phyloP scores from a whole-genome alignment of 1,140 invertebrate species.

The Melanaphis sacchari region DNA sequence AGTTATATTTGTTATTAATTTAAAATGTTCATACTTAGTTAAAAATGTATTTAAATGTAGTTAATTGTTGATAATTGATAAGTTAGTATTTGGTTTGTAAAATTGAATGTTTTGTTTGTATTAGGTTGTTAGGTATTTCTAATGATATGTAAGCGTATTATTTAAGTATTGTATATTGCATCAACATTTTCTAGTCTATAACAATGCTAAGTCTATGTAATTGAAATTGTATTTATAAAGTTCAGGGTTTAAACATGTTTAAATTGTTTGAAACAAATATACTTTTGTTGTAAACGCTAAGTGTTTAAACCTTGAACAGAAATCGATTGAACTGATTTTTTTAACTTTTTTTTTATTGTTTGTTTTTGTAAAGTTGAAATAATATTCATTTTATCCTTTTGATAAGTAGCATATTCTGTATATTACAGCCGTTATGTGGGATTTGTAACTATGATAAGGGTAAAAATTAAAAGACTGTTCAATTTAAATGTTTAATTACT shows the following conservation, averaged over 20 bases:
- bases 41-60: neutral
- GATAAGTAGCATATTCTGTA: neutral
- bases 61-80: neutral
- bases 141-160: neutral
- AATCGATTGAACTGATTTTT: conserved; percentile 40
- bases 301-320: neutral
- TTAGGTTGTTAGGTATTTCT: neutral
- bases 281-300: neutral
- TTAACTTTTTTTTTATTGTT: neutral
- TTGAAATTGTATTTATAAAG: neutral
- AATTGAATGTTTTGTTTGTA: neutral
- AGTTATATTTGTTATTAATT: neutral
- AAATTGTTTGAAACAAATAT: neutral
- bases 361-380: neutral
- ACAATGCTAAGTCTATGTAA: neutral
- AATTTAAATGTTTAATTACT: conserved; percentile 47
- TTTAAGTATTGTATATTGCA: neutral
- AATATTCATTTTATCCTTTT: neutral
- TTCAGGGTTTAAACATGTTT: neutral
- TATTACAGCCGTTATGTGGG: conserved; percentile 8
- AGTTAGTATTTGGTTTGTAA: neutral
- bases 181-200: conserved; percentile 21
- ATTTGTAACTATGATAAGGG: conserved; percentile 47
- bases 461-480: conserved; percentile 53
- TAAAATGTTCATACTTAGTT: neutral